A percentile compares a stretch with the other conserved stretches of the same genome.
These are phyloP conservation scores for Patella ulyssiponensis DNA, from an alignment of 2,888 invertebrate species.

Conservation along the genomic window DNA sequence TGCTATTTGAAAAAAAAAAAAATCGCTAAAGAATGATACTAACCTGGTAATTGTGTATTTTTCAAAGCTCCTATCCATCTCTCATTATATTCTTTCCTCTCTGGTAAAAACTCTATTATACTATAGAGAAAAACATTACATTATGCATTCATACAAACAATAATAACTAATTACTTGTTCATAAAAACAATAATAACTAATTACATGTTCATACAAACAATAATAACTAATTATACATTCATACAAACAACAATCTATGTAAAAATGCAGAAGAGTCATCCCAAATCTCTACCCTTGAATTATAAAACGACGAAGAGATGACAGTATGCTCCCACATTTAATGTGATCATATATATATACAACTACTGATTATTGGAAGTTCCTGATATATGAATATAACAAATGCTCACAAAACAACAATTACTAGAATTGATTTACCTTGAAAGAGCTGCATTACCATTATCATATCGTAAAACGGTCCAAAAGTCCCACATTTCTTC, in stretches of 20 bases:
- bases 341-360: not conserved
- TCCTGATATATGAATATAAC: not conserved
- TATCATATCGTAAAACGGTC: constrained; percentile 40
- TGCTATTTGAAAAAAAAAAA: too few relatives aligned
- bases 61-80: constrained; percentile 68
- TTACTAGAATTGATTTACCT: not conserved
- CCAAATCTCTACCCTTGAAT: too few relatives aligned
- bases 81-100: constrained; percentile 58
- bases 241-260: too few relatives aligned
- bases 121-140: constrained; percentile 36
- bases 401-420: not conserved
- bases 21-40: not conserved
- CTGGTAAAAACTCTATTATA: constrained; percentile 60
- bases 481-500: constrained; percentile 58
- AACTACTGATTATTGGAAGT: not conserved
- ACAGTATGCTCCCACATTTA: too few relatives aligned
- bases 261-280: too few relatives aligned
- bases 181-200: too few relatives aligned
- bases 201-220: too few relatives aligned
- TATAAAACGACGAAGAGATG: too few relatives aligned
- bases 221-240: too few relatives aligned
- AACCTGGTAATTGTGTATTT: constrained; percentile 56
- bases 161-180: too few relatives aligned
- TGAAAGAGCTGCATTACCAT: constrained; percentile 40
- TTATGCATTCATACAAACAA: not conserved